A percentile compares a stretch with the other conserved stretches of the same genome.
Conservation (phyloP, 2,888 invertebrate genomes). For the Heteromurus nitidus region DNA sequence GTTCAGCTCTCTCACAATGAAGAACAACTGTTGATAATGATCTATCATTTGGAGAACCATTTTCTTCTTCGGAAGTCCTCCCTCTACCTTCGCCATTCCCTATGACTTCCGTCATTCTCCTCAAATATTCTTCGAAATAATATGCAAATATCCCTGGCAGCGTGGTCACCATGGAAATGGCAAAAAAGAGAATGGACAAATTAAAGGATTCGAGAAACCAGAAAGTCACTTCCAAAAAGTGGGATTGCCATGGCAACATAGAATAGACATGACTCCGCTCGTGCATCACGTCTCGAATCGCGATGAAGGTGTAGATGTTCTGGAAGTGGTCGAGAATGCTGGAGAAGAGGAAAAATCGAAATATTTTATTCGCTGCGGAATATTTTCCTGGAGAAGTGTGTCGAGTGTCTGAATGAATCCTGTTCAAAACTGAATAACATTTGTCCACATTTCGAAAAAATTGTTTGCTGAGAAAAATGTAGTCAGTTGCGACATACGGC, state of each 20-base stretch:
- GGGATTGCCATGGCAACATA: conserved; percentile 13
- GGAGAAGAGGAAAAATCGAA: conserved; percentile 6
- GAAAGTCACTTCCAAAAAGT: neutral
- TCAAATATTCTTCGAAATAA: conserved; percentile 12
- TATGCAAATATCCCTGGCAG: conserved; percentile 21
- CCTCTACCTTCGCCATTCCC: neutral
- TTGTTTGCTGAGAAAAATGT: neutral
- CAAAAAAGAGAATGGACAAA: conserved; percentile 5
- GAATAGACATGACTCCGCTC: conserved; percentile 16
- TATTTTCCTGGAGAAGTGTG: neutral
- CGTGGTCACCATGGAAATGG: conserved; percentile 26
- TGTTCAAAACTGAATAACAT: neutral
- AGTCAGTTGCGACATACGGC: conserved; percentile 15
- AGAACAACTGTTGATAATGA: conserved; percentile 4
- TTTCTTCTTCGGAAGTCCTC: neutral
- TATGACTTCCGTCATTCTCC: neutral
- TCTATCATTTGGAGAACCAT: conserved; percentile 1
- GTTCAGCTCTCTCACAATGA: conserved; percentile 15
- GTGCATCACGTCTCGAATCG: conserved; percentile 12
- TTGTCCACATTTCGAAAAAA: conserved; percentile 22
- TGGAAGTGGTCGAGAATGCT: conserved; percentile 13
- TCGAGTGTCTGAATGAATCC: neutral
- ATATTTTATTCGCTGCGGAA: neutral
- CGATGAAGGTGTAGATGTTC: conserved; percentile 17
- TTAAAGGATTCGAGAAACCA: conserved; percentile 34